phyloP scores from a whole-genome alignment of 2,888 invertebrate species.

The Fissipunctia ypsillon region DNA sequence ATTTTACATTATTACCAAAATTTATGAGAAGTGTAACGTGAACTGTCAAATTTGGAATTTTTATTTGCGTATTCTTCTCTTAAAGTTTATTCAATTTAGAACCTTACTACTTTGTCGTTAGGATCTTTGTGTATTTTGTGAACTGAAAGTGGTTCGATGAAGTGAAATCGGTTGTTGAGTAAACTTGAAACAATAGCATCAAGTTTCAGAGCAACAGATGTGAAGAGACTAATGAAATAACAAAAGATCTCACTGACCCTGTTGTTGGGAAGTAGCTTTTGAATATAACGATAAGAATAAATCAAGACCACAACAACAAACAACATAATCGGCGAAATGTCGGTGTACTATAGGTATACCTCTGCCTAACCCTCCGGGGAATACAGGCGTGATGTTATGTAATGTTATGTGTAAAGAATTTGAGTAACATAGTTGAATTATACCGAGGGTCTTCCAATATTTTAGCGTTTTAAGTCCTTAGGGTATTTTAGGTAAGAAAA shows the following conservation, averaged over 20 bases:
- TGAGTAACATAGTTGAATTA: background rate
- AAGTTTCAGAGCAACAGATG: constrained; percentile 85
- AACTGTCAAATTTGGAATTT: constrained; percentile 69
- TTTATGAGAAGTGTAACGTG: constrained; percentile 71
- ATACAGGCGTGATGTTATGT: too few relatives aligned
- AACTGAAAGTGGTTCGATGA: constrained; percentile 9
- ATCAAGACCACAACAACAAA: too few relatives aligned
- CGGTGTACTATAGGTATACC: too few relatives aligned
- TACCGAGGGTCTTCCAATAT: background rate
- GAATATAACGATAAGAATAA: constrained; percentile 37
- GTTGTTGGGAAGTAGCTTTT: constrained; percentile 38
- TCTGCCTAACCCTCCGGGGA: too few relatives aligned
- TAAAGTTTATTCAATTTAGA: constrained; percentile 7
- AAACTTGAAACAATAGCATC: constrained; percentile 82
- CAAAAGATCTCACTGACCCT: constrained; percentile 58
- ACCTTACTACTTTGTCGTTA: constrained; percentile 4
- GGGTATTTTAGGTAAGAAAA: background rate
- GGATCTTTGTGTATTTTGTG: constrained; percentile 5
- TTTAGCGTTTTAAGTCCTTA: background rate
- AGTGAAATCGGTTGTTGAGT: constrained; percentile 70
- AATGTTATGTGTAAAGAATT: too few relatives aligned
- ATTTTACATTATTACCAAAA: constrained; percentile 68
- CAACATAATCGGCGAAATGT: too few relatives aligned
- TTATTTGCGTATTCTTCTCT: constrained; percentile 12
- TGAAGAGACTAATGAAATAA: constrained; percentile 82